These are phyloP conservation scores for Diceros bicornis DNA, from an alignment of 2,797 vertebrate genomes.

Conservation along the genomic window DNA sequence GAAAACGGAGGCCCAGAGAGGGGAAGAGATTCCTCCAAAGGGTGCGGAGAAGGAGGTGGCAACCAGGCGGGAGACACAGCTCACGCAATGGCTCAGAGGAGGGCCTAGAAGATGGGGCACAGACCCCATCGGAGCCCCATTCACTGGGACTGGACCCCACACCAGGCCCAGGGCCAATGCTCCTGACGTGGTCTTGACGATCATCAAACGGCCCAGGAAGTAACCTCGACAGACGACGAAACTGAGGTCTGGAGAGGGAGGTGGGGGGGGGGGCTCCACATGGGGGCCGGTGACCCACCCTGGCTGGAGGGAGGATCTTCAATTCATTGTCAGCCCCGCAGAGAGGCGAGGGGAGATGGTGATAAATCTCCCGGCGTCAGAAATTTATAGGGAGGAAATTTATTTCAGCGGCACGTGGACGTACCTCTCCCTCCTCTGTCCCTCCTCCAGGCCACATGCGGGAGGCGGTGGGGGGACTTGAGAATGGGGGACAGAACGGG, in stretches of 20 bases:
- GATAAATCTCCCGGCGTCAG: background rate
- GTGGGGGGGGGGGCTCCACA: background rate
- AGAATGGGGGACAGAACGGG: background rate
- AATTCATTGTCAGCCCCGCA: background rate
- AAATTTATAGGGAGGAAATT: background rate
- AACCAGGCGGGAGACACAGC: background rate
- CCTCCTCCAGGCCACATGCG: background rate
- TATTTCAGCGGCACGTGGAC: background rate
- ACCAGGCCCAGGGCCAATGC: no score
- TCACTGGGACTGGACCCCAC: no score
- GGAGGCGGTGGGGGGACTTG: accelerated
- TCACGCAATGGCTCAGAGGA: background rate
- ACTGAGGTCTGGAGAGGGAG: background rate
- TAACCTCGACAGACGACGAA: background rate
- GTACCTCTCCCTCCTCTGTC: background rate
- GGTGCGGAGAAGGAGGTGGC: no score
- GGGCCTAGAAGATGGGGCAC: background rate
- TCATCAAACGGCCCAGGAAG: background rate
- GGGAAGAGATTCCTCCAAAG: no score
- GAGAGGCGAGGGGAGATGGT: background rate
- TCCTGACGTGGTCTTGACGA: background rate
- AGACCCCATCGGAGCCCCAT: background rate
- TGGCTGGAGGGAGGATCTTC: background rate
- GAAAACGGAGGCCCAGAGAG: no score
- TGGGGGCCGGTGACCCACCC: accelerated